phyloP scores from a whole-genome alignment of 2,888 invertebrate species.

The Pristionchus fissidentatus region DNA sequence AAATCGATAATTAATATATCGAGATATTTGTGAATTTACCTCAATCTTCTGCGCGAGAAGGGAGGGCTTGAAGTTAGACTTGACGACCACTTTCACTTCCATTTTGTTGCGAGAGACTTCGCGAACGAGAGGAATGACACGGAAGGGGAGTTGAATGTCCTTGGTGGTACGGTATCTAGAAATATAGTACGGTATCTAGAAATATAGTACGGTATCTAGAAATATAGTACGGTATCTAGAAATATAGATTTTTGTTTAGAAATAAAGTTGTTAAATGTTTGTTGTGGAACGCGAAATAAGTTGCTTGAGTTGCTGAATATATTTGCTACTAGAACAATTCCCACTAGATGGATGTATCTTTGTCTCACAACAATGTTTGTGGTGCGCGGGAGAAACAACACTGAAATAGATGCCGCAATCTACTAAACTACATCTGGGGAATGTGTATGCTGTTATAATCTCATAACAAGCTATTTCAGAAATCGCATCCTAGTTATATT shows the following conservation, averaged over 20 bases:
- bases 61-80: conserved; percentile 98
- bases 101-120: conserved; percentile 99
- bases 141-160: conserved; percentile 98
- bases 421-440: too few species aligned
- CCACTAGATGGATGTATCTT: too few species aligned
- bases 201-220: neutral
- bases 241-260: neutral
- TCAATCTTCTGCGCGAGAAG: conserved; percentile 98
- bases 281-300: too few species aligned
- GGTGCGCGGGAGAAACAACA: too few species aligned
- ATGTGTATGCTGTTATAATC: too few species aligned
- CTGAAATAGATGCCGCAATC: too few species aligned
- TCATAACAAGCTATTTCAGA: too few species aligned
- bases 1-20: neutral
- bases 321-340: too few species aligned
- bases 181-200: neutral
- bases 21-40: conserved; percentile 76
- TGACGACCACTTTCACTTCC: conserved; percentile 98
- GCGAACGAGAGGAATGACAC: conserved; percentile 96
- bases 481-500: too few species aligned
- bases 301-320: too few species aligned
- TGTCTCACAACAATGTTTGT: too few species aligned
- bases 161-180: conserved; percentile 96
- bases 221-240: neutral
- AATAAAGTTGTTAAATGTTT: too few species aligned